Percentiles rank a stretch among this genome's conserved stretches.
Evolutionary conservation across 2,797 vertebrate species (phyloP).

Genomic region (Molossus molossus): DNA sequence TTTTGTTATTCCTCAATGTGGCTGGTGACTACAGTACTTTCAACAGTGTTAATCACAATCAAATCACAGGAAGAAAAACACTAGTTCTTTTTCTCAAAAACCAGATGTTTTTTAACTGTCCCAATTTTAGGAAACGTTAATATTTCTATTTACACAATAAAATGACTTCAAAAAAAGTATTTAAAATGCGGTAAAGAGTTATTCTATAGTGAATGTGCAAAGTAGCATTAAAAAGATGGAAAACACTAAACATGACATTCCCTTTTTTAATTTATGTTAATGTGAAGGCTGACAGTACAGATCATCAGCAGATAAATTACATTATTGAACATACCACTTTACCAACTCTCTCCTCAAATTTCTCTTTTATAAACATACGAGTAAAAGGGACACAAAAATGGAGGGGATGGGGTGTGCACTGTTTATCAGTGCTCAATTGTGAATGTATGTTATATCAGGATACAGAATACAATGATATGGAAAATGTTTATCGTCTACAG

Average conservation of each 20-base stretch:
- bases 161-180: constrained; percentile 37
- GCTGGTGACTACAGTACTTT: background rate
- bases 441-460: background rate
- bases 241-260: background rate
- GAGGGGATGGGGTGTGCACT: background rate
- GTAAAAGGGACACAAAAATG: background rate
- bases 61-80: background rate
- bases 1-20: background rate
- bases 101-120: background rate
- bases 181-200: background rate
- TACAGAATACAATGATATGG: background rate
- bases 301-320: background rate
- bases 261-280: constrained; percentile 21
- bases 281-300: background rate
- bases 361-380: background rate
- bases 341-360: constrained; percentile 26
- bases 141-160: constrained; percentile 20
- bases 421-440: background rate
- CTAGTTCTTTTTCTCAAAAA: constrained; percentile 51
- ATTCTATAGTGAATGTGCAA: constrained; percentile 19
- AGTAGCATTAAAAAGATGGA: background rate
- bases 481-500: background rate
- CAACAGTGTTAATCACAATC: background rate
- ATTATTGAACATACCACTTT: background rate
- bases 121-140: background rate